Evolutionary conservation across 2,113 vertebrate genomes (phyloP).

Genomic region (Progne subis): DNA sequence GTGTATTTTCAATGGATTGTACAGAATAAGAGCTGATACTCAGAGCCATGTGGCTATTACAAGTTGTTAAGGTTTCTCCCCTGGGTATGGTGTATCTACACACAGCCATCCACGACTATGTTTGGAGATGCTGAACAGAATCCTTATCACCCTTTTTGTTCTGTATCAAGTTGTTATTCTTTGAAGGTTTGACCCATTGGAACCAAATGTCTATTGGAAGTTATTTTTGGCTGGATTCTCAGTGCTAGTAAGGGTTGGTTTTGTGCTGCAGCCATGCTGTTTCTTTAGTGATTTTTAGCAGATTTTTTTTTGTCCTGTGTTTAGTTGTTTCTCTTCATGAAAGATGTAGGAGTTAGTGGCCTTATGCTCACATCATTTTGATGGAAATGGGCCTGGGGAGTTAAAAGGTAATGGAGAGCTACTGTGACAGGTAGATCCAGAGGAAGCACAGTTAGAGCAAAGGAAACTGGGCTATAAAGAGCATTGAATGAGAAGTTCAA

Average conservation of each 20-base stretch:
- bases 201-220: neutral
- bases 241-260: neutral
- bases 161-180: neutral
- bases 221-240: conserved; percentile 17
- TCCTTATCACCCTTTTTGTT: neutral
- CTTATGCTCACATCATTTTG: neutral
- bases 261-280: neutral
- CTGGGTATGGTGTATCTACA: neutral
- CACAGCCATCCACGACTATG: neutral
- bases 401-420: neutral
- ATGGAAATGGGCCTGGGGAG: neutral
- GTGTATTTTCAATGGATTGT: neutral
- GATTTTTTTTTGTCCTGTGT: neutral
- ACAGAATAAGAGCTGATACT: neutral
- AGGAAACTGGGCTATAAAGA: neutral
- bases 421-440: neutral
- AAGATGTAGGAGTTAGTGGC: neutral
- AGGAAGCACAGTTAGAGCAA: neutral
- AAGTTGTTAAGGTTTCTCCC: neutral
- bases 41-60: neutral
- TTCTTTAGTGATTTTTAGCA: neutral
- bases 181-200: neutral
- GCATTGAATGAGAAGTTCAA: neutral
- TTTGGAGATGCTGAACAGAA: neutral
- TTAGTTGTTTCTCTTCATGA: neutral